phyloP scores from a whole-genome alignment of 2,113 vertebrate species.

The Lynx canadensis region DNA sequence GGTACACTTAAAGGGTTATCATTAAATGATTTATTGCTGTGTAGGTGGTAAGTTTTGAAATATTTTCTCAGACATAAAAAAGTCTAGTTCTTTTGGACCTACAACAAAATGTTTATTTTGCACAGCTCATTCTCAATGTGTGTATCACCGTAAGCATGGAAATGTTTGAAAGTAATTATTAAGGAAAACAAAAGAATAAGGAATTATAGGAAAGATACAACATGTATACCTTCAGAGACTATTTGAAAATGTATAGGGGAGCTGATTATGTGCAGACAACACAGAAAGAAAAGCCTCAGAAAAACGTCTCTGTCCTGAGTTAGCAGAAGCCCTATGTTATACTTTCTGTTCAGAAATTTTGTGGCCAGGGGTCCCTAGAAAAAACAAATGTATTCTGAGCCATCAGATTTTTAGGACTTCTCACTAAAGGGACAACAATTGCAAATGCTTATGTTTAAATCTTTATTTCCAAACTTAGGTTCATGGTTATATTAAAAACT shows the following conservation, averaged over 20 bases:
- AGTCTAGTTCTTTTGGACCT: not conserved
- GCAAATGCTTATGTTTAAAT: not conserved
- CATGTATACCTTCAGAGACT: not conserved
- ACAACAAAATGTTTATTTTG: conserved; percentile 50
- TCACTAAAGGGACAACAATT: not conserved
- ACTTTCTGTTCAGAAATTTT: not conserved
- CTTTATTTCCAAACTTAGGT: conserved; percentile 23
- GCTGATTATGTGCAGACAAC: not conserved
- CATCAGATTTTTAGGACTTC: not conserved
- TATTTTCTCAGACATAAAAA: conserved; percentile 44
- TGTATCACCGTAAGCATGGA: not conserved
- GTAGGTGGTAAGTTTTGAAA: conserved; percentile 44
- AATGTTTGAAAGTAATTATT: conserved; percentile 36
- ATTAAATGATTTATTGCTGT: conserved; percentile 35
- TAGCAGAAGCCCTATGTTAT: not conserved
- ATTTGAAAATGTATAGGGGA: not conserved
- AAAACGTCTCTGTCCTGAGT: conserved; percentile 12
- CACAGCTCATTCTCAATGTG: conserved; percentile 27
- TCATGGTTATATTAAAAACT: not conserved
- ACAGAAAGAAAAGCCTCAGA: not conserved
- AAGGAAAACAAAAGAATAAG: not conserved
- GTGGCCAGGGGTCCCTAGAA: not conserved
- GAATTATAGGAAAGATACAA: not conserved
- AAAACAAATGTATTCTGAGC: not conserved
- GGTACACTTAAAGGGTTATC: not conserved